Base-by-base conservation (phyloP, 2,797 vertebrate genomes). In the Mionectes olivaceus region DNA sequence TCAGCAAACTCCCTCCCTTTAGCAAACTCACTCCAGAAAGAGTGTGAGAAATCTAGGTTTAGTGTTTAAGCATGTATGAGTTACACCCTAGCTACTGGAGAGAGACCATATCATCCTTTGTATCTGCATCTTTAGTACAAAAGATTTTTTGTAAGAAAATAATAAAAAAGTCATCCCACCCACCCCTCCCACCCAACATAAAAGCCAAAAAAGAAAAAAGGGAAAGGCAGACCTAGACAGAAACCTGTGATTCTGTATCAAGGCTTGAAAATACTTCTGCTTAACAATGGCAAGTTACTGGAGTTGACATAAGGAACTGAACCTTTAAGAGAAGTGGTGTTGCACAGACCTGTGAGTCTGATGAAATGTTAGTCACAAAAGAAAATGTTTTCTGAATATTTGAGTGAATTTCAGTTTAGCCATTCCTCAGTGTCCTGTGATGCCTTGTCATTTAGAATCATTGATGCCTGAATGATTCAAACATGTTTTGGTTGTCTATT, bases 1-100 rank as follows among this genome's bases (percentile, higher is more conserved):
- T 76, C 81, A 96, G 43, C 85, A 88, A 95, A 86, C 43, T 93
- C 64, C 76, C 67, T 95, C 79, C 80, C 83, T 93, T 81, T 64
- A 89, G 84, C 87, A 93, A 86, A 69, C 25, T 79, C 43, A 15
- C 16, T 89, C 39, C 63, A 86, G 46, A 83, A 11, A 82, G 57
- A 73, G 65, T 73, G 65, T 86, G 74, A 85, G 87, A 94, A 94
- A 83, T 82, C 60, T 86, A 83, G 50, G 56, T 83, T 94, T 90
- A 76, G 56, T 90, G 53, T 92, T 88, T 84, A 88, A 84, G 85
- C 67, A 49, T 71, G 56, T 57, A 56, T 84, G 94, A 93, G 90
- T 89, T 94, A 82, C 61, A 41, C 49, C n/a, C 83, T 67, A 61
- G 47, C 41, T 79, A 82, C 60, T 37, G 79, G 76, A 91, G 53